These are phyloP conservation scores for Chydorus sphaericus DNA, from an alignment of 2,888 invertebrate genomes.

Conservation along the genomic window DNA sequence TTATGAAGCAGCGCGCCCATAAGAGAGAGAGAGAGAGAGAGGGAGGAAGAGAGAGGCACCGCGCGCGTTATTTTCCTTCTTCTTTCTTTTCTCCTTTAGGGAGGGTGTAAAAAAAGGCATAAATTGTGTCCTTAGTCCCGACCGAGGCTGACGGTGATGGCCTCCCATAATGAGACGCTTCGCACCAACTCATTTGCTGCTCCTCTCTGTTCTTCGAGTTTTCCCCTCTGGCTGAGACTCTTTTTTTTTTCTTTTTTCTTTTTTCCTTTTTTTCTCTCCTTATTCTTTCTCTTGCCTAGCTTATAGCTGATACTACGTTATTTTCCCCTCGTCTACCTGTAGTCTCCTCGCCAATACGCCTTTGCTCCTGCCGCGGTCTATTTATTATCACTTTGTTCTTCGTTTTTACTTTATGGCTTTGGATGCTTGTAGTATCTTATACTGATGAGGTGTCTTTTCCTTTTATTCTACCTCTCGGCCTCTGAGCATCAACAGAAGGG, in stretches of 20 bases:
- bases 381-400: conserved; percentile 8
- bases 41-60: background rate
- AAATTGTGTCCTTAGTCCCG: conserved; percentile 11
- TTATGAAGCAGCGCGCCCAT: background rate
- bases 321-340: too few species aligned
- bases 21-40: too few species aligned
- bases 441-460: too few species aligned
- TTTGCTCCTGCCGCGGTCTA: background rate
- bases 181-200: conserved; percentile 14
- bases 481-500: background rate
- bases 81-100: background rate
- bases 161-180: conserved; percentile 15
- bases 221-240: background rate
- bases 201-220: background rate
- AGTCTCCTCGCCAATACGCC: conserved; percentile 1
- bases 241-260: background rate
- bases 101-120: conserved; percentile 15
- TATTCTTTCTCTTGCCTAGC: background rate
- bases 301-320: too few species aligned
- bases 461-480: too few species aligned
- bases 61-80: background rate
- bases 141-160: conserved; percentile 14
- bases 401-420: background rate
- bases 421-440: background rate
- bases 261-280: background rate